Conservation (phyloP, 2,113 vertebrate species). For the Gulo gulo region DNA sequence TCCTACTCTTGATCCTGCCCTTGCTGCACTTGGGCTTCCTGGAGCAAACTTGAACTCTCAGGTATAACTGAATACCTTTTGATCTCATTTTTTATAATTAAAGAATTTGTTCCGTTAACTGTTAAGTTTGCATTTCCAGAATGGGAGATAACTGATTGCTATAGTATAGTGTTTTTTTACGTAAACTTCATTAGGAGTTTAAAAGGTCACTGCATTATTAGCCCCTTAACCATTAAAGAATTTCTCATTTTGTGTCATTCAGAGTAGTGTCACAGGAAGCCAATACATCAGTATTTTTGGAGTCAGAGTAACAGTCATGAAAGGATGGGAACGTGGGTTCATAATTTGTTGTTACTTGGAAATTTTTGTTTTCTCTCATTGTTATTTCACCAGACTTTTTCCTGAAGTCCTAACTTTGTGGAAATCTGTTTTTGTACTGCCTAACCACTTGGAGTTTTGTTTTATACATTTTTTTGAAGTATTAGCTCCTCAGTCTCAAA, state of each 20-base stretch:
- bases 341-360: background rate
- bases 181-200: background rate
- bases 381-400: background rate
- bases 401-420: background rate
- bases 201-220: background rate
- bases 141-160: background rate
- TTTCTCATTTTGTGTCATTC: background rate
- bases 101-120: background rate
- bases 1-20: constrained; percentile 93
- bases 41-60: constrained; percentile 96
- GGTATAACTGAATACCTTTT: constrained; percentile 77
- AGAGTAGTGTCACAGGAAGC: background rate
- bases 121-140: background rate
- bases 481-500: background rate
- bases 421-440: background rate
- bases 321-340: background rate
- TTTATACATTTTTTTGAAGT: background rate
- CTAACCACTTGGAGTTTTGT: background rate
- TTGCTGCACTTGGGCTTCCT: constrained; percentile 95
- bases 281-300: background rate
- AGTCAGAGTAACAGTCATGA: background rate
- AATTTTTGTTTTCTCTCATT: background rate
- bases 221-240: background rate
- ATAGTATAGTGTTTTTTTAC: background rate
- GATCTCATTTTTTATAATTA: background rate